A percentile compares a stretch with the other conserved stretches of the same genome.
These are phyloP conservation scores for Rhagoletis zephyria DNA, from an alignment of 1,140 invertebrate genomes.

Conservation along the genomic window DNA sequence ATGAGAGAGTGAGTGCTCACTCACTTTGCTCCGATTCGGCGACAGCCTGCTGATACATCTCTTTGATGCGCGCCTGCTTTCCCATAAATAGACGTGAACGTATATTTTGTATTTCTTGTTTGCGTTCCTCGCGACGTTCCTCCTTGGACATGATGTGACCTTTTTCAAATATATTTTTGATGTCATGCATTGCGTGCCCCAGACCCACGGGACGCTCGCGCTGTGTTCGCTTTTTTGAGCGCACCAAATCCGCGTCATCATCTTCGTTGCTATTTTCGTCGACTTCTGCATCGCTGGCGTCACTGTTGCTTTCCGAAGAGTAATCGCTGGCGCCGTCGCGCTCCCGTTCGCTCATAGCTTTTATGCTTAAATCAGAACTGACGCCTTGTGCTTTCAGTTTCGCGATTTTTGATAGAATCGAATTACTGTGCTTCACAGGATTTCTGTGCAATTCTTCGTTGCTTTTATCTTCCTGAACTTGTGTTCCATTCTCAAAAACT, in stretches of 20 bases:
- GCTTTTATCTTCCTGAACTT: conserved; percentile 60
- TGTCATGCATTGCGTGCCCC: conserved; percentile 85
- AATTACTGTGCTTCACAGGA: conserved; percentile 80
- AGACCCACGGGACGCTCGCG: conserved; percentile 86
- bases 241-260: conserved; percentile 73
- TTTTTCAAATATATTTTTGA: conserved; percentile 84
- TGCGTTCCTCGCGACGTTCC: conserved; percentile 84
- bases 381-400: conserved; percentile 87
- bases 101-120: conserved; percentile 89
- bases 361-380: conserved; percentile 84
- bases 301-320: conserved; percentile 70
- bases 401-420: conserved; percentile 85
- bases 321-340: conserved; percentile 71
- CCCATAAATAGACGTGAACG: conserved; percentile 88
- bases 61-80: conserved; percentile 91
- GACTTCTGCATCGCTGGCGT: conserved; percentile 71
- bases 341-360: conserved; percentile 80
- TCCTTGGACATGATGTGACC: conserved; percentile 79
- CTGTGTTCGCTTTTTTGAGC: conserved; percentile 72
- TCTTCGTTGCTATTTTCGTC: conserved; percentile 64
- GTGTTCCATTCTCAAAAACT: conserved; percentile 83
- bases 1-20: neutral
- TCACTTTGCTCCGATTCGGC: conserved; percentile 81
- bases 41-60: conserved; percentile 91
- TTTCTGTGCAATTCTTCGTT: neutral